Evolutionary conservation across 2,888 invertebrate genomes (phyloP), one percentile per base, ranked within the genome.

Genomic region (Platycnemis pennipes): DNA sequence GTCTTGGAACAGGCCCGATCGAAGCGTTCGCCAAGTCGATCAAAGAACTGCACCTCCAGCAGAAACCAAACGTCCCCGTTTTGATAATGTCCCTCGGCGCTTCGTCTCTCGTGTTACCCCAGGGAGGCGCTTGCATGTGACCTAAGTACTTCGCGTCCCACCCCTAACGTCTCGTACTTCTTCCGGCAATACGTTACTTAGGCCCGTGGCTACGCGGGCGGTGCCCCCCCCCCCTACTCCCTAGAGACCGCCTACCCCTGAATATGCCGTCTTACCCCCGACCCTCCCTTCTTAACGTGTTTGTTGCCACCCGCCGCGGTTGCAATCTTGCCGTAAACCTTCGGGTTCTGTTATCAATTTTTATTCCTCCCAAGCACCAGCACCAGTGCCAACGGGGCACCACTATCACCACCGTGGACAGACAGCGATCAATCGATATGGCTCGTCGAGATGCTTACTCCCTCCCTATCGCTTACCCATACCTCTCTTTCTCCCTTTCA

Each of bases 391-490:
- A 11, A 49, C 49, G 49, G 49, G 49, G 19, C 88, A 88, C 45
- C 88, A 53, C 88, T 2, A 37, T 5, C 49, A 53, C 8, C 44
- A 56, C 37, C 44, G 63, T 91, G 69, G 37, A 37, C 91, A 91
- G 63, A 91, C 91, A 69, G 2, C 91, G 42, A 26, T 63, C 63
- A 91, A 91, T 91, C 91, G 69, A 91, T 91, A 91, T 49, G 91
- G 91, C 69, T 69, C 63, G 91, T 63, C 91, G 91, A 26, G 56
- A 91, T 91, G 37, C 63, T 91, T 69, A 37, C 5, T 37, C 77
- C 77, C 77, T 77, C 77, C 16, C 77, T 69, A n/a, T n/a, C n/a
- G n/a, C n/a, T n/a, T n/a, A n/a, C n/a, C n/a, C n/a, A n/a, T n/a
- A n/a, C n/a, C 42, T 37, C n/a, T 91, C 44, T n/a, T 26, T 22